phyloP scores from a whole-genome alignment of 2,888 invertebrate species.

The Parapristionchus giblindavisi region DNA sequence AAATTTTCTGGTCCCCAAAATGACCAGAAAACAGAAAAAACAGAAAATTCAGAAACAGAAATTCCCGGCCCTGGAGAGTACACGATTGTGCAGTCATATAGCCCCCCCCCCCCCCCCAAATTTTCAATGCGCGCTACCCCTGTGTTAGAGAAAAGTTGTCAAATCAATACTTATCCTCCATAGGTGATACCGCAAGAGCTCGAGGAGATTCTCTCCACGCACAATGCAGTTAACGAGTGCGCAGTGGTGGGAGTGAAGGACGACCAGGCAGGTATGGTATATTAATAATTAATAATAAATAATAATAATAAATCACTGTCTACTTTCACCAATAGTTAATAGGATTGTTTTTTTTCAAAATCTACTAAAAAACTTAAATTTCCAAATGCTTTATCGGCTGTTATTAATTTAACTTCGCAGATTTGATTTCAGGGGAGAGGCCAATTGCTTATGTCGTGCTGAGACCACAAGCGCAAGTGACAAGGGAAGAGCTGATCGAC shows the following conservation, averaged over 20 bases:
- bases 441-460: constrained; percentile 23
- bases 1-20: too few relatives aligned
- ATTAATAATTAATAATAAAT: not conserved
- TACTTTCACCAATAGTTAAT: too few relatives aligned
- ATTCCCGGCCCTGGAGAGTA: too few relatives aligned
- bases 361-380: not conserved
- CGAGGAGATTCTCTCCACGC: constrained; percentile 25
- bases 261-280: constrained; percentile 8
- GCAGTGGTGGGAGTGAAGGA: constrained; percentile 24
- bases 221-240: constrained; percentile 7
- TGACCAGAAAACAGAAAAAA: too few relatives aligned
- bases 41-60: too few relatives aligned
- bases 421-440: constrained; percentile 9
- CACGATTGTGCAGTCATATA: too few relatives aligned
- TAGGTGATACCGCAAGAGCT: constrained; percentile 31
- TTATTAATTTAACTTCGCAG: too few relatives aligned
- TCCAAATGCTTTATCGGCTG: not conserved
- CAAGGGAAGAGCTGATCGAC: constrained; percentile 23
- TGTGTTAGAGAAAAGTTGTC: not conserved
- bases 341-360: not conserved
- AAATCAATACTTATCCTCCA: not conserved
- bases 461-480: constrained; percentile 7
- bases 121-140: too few relatives aligned
- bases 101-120: too few relatives aligned
- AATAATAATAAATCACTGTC: too few relatives aligned